Base-by-base conservation (phyloP, 2,113 vertebrate species). In the Capreolus pygargus region DNA sequence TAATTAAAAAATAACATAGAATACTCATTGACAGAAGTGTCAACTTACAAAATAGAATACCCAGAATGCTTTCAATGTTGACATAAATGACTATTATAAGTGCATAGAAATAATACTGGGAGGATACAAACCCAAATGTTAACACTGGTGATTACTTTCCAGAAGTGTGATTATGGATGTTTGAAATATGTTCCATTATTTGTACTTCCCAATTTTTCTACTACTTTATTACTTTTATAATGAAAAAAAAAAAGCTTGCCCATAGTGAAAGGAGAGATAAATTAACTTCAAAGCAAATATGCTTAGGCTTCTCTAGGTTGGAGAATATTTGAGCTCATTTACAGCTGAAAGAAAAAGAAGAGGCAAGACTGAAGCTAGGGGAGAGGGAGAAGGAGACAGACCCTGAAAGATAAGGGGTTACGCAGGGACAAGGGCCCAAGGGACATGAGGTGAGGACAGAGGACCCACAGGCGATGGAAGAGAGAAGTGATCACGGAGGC, bases 11-110 rank as follows among this genome's bases (percentile, higher is more conserved):
- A 86, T 64, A n/a, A 89, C 47, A 61, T n/a, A 82, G 52, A 94
- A 76, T 61, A 86, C 58, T 85, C 45, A 94, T 43, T 70, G 61
- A 89, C 28, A 92, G 10, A 91, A 91, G 50, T 82, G 3, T 95
- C 79, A 95, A 15, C 15, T 85, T 83, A 97, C 67, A 94, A 96
- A 96, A 78, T 0, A 88, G 28, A 94, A 74, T 67, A 95, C 54
- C 21, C 67, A 94, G 43, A 89, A 94, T 92, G 57, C 28, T 94
- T 88, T 94, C 60, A 60, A 52, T 82, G 45, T 76, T 58, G 30
- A 89, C 90, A 76, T 47, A 82, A 97, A 54, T 86, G 16, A 67
- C 67, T 70, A 87, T 54, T 87, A 30, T 9, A 74, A 36, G 58
- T 43, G 28, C 47, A 45, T 1, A 97, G 78, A 96, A 90, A 82